A percentile compares a stretch with the other conserved stretches of the same genome.
Evolutionary conservation across 2,888 invertebrate species (phyloP).

Genomic region (Melieria picta): DNA sequence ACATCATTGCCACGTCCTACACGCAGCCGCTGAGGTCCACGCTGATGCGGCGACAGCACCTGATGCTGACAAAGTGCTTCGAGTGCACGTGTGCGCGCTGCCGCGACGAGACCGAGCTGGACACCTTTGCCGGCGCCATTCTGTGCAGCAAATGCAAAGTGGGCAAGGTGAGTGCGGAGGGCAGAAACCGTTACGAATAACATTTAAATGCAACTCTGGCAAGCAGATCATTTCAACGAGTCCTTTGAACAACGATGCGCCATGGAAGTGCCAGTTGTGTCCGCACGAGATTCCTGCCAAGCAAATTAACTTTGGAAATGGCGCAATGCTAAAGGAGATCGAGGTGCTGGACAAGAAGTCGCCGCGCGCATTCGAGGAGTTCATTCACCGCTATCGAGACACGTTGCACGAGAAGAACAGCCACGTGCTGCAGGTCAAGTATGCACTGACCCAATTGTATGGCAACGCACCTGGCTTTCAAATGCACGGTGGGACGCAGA

Average conservation of each 20-base stretch:
- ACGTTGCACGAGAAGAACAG: constrained; percentile 76
- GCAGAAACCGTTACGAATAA: background rate
- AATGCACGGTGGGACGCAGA: constrained; percentile 67
- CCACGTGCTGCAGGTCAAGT: constrained; percentile 75
- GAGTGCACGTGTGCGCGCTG: constrained; percentile 76
- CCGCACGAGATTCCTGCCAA: constrained; percentile 69
- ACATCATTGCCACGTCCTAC: constrained; percentile 75
- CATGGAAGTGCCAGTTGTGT: constrained; percentile 76
- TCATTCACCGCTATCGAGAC: constrained; percentile 72
- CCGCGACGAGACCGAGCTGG: constrained; percentile 76
- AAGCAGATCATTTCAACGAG: constrained; percentile 71
- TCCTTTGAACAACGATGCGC: constrained; percentile 70
- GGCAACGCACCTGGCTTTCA: constrained; percentile 71
- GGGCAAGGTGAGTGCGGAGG: constrained; percentile 56
- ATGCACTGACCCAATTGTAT: constrained; percentile 76
- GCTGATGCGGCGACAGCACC: constrained; percentile 71
- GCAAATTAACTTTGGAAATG: constrained; percentile 73
- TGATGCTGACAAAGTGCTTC: constrained; percentile 74
- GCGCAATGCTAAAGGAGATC: constrained; percentile 72
- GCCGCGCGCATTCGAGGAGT: constrained; percentile 71
- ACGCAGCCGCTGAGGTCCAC: constrained; percentile 79
- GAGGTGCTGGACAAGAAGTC: constrained; percentile 68
- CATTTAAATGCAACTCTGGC: constrained; percentile 29
- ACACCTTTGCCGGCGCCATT: constrained; percentile 73
- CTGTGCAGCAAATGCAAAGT: constrained; percentile 73